These are phyloP conservation scores for Lanistes nyassanus DNA, from an alignment of 1,140 invertebrate species.

Conservation along the genomic window DNA sequence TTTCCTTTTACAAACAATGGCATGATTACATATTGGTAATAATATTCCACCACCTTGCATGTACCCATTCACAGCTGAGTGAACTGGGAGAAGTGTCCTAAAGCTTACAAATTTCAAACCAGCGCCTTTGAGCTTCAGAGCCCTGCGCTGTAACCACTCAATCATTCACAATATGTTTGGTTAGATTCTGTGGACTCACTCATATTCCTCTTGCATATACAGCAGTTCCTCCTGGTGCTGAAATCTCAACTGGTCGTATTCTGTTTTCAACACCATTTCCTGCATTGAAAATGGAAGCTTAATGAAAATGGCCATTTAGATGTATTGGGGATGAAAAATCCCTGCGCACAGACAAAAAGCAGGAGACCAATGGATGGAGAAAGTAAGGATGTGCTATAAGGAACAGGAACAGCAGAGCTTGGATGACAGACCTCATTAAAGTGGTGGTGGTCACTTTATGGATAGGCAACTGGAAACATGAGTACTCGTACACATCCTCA, in stretches of 20 bases:
- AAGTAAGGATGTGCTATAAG: slow-evolving; percentile 3
- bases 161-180: neutral
- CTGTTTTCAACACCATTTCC: slow-evolving; percentile 48
- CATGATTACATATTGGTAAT: no score
- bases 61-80: no score
- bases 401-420: no score
- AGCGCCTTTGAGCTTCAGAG: no score
- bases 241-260: slow-evolving; percentile 46
- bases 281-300: slow-evolving; percentile 30
- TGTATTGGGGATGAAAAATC: slow-evolving; percentile 23
- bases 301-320: slow-evolving; percentile 9
- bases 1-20: no score
- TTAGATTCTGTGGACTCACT: slow-evolving; percentile 44
- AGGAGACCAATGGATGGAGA: slow-evolving; percentile 2
- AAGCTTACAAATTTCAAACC: no score
- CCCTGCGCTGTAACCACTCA: neutral
- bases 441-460: no score
- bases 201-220: slow-evolving; percentile 52
- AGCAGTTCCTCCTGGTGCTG: slow-evolving; percentile 50
- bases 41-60: no score
- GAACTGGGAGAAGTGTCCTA: no score
- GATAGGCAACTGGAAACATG: no score
- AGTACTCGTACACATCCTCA: no score
- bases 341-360: slow-evolving; percentile 1
- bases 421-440: no score